Evolutionary conservation across 1,140 invertebrate genomes (phyloP), one percentile per base, ranked within the genome.

Genomic region (Brachionus rotundiformis): DNA sequence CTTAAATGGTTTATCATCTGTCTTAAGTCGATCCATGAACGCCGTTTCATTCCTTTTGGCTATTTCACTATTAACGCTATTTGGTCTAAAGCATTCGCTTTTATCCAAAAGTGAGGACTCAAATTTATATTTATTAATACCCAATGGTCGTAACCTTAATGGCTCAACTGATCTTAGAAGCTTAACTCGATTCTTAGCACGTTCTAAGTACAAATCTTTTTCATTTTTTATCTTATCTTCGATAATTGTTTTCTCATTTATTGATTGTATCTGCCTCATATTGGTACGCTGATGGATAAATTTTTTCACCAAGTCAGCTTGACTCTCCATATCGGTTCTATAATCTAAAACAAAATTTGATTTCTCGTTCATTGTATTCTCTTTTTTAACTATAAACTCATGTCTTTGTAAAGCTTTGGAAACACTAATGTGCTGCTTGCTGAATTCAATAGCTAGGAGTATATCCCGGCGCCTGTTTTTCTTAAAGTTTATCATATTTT

Each of bases 351-450:
- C 68, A 73, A 73, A 73, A 39, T 73, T 73, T 3, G 68, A 73
- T 29, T 73, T 73, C 44, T 44, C 10, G 13, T 73, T 73, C 25
- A 73, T 27, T 11, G 25, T 25, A 4, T 11, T 44, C 29, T 73
- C 68, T 73, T 44, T 73, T 2, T 44, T 41, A 11, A 44, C 5
- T 44, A 44, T 25, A 73, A 73, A 73, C 13, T 88, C 86, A 76
- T 87, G 86, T 31, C 85, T 82, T 82, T 86, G 83, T 19, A 88
- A 77, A 41, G 87, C 87, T 63, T 86, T 87, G 3, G 86, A 86
- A 7, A 88, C 86, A 16, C 86, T 87, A 7, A 86, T 87, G 68
- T 88, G 86, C 83, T 88, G 87, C 77, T 83, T 84, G 81, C 83
- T 86, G 82, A 88, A 88, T 47, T 87, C 86, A 16, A 84, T 83